Evolutionary conservation across 2,797 vertebrate genomes (phyloP).

Genomic region (Sebastolobus alascanus): DNA sequence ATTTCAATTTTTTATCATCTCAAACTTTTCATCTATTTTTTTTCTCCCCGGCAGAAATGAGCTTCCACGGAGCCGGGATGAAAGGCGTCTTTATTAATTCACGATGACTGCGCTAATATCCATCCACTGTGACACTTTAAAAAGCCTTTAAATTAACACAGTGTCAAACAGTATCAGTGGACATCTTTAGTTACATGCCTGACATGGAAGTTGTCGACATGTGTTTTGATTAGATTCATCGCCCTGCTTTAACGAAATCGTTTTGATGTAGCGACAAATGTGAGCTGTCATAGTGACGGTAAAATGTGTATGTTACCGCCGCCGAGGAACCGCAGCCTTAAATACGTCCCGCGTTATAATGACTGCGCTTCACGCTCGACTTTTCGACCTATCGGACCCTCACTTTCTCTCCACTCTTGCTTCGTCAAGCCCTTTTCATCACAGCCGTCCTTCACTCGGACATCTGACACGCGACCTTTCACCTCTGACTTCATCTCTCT

Average conservation of each 20-base stretch:
- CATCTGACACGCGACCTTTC: conserved; percentile 20
- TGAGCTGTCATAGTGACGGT: conserved; percentile 9
- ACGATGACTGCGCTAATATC: background rate
- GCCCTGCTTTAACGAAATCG: background rate
- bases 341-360: conserved; percentile 20
- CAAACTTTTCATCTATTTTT: background rate
- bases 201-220: background rate
- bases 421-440: conserved; percentile 20
- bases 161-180: background rate
- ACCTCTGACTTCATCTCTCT: conserved; percentile 25
- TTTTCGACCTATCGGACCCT: conserved; percentile 31
- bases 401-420: conserved; percentile 8
- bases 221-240: conserved; percentile 1
- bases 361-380: conserved; percentile 15
- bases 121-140: background rate
- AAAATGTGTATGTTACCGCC: conserved; percentile 12
- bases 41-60: background rate
- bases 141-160: background rate
- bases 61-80: background rate
- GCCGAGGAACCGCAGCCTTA: conserved; percentile 2
- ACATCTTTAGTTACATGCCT: conserved; percentile 10
- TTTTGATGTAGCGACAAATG: background rate
- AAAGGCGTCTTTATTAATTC: background rate
- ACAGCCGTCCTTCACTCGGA: background rate
- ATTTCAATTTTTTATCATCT: background rate